Evolutionary conservation across 2,797 vertebrate species (phyloP), one percentile per base, ranked within the genome.

Genomic region (Rallus crepitans): DNA sequence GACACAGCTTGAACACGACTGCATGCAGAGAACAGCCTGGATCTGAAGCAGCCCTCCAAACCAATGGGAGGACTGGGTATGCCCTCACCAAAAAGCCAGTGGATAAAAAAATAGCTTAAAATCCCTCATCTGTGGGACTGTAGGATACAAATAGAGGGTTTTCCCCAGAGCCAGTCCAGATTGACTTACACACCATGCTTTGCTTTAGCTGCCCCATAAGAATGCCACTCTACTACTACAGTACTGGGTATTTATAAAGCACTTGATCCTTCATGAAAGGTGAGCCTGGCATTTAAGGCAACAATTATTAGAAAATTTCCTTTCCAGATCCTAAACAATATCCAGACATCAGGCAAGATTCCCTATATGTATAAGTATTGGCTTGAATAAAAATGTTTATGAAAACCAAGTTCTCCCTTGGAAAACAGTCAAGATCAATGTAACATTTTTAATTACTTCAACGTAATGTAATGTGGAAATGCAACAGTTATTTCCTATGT

Each of bases 1-100:
- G 68, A 21, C 64, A 21, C 79, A 53, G n/a, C 76, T 60, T 68
- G 37, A 53, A 73, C 68, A 30, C 0, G 0, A 39, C 7, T 5
- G 2, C 0, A 0, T n/a, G 69, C 47, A 33, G 70, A 47, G 63
- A 76, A 12, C 0, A 1, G 68, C 47, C 77, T 70, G 69, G 35
- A 42, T 60, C 69, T 9, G 33, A 37, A 82, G 72, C 53, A 64
- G 61, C 73, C 19, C 81, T 75, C 31, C 70, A 89, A 81, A 90
- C 7, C 75, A 33, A 5, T 0, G 31, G 47, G 11, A 61, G 50
- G 30, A 63, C 39, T 25, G 35, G 59, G 8, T 60, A 53, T 14
- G 27, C 15, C 50, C 70, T 89, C 73, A 65, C n/a, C n/a, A 63
- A 79, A 60, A 84, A 82, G 17, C 12, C 80, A 82, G 1, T 6